These are phyloP conservation scores for Lasaia peninsularis DNA, from an alignment of 1,140 invertebrate species.

Conservation along the genomic window DNA sequence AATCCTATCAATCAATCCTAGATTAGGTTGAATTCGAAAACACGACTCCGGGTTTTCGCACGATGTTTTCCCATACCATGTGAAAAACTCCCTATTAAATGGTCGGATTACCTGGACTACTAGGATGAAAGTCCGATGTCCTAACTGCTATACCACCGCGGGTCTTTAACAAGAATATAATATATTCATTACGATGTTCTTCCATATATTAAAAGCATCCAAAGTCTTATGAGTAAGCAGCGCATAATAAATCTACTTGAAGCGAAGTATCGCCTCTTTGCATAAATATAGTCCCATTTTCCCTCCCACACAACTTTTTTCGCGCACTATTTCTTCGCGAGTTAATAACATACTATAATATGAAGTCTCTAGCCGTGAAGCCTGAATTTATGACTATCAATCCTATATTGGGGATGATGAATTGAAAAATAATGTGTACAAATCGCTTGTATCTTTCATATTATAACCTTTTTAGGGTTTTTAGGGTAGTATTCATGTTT, in stretches of 20 bases:
- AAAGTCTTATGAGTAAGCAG: slow-evolving; percentile 2
- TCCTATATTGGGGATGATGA: slow-evolving; percentile 27
- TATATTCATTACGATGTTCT: not conserved
- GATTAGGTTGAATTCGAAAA: too few species aligned
- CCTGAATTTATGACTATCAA: slow-evolving; percentile 30
- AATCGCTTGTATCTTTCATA: too few species aligned
- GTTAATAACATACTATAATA: slow-evolving; percentile 30
- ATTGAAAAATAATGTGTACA: slow-evolving; percentile 32
- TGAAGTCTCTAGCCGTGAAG: slow-evolving; percentile 7
- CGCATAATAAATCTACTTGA: slow-evolving; percentile 13
- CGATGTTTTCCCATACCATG: too few species aligned
- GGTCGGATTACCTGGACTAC: too few species aligned
- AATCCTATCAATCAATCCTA: too few species aligned
- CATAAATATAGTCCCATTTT: slow-evolving; percentile 22
- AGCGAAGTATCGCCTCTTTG: slow-evolving; percentile 7
- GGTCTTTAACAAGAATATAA: too few species aligned
- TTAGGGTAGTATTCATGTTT: too few species aligned
- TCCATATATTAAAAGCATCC: slow-evolving; percentile 6
- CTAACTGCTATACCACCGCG: too few species aligned
- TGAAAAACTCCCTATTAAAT: too few species aligned
- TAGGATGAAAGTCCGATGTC: too few species aligned
- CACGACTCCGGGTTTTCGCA: too few species aligned
- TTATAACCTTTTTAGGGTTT: too few species aligned
- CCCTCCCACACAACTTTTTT: slow-evolving; percentile 13
- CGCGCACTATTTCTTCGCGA: slow-evolving; percentile 26